A percentile compares a stretch with the other conserved stretches of the same genome.
These are phyloP conservation scores for Caenorhabditis becei DNA, from an alignment of 2,888 invertebrate genomes.

Conservation along the genomic window DNA sequence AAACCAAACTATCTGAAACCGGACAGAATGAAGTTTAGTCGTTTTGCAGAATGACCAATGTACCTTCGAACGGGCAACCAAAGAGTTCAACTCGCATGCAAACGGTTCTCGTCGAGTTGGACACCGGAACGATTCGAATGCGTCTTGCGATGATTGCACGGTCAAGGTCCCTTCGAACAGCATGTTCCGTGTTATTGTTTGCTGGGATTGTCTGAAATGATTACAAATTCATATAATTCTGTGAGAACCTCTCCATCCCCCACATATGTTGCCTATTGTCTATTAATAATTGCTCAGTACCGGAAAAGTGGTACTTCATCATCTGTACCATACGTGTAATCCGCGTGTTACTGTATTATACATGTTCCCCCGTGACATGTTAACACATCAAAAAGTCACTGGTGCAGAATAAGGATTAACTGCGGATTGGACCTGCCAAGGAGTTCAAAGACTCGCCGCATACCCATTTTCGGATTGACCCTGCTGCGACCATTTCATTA, in stretches of 20 bases:
- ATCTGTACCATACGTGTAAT: neutral
- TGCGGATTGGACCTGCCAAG: neutral
- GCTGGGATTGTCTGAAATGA: constrained; percentile 88
- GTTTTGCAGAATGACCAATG: constrained; percentile 82
- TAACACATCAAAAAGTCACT: constrained; percentile 36
- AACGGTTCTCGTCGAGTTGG: constrained; percentile 89
- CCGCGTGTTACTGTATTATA: neutral
- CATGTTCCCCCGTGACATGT: constrained; percentile 4
- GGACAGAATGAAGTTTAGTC: neutral
- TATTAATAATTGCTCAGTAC: constrained; percentile 14
- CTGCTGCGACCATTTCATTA: constrained; percentile 44
- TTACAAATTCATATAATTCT: constrained; percentile 16
- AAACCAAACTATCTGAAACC: constrained; percentile 88
- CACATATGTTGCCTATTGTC: constrained; percentile 11
- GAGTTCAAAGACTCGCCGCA: constrained; percentile 51
- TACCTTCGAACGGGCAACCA: constrained; percentile 90
- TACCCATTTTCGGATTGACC: constrained; percentile 63
- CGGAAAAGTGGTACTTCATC: constrained; percentile 4
- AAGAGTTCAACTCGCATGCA: constrained; percentile 94
- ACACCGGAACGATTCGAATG: constrained; percentile 91
- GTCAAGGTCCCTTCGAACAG: constrained; percentile 88
- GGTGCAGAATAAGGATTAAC: constrained; percentile 57
- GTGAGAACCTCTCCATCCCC: neutral
- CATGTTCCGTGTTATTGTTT: constrained; percentile 91
- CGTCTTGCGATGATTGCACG: constrained; percentile 89